Evolutionary conservation across 2,888 invertebrate species (phyloP), one percentile per base, ranked within the genome.

Genomic region (Elegia similella): DNA sequence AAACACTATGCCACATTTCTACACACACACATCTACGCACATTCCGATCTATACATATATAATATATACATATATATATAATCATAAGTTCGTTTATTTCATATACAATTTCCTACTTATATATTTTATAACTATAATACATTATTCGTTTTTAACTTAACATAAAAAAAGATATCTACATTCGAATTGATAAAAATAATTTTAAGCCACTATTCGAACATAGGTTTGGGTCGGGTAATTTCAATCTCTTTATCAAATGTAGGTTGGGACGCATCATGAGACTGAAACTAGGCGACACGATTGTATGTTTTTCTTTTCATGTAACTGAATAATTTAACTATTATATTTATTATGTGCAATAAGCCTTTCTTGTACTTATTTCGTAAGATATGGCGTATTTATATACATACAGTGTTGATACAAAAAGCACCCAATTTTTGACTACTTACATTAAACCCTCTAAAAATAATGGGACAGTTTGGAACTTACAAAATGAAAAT

Each of bases 41-140:
- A 52, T 42, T 17, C 23, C 47, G 13, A 47, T 30, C 52, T 52
- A 42, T 42, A 42, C n/a, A n/a, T n/a, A n/a, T n/a, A n/a, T n/a
- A n/a, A n/a, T n/a, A n/a, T n/a, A n/a, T n/a, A n/a, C n/a, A n/a
- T n/a, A n/a, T n/a, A n/a, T 52, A 52, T 23, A 10, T 44, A 46
- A n/a, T 46, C 46, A 46, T 46, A 46, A 46, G 46, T 46, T 46
- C 46, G 23, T 23, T 44, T 46, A 46, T 8, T 46, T 29, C 12
- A 46, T 23, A 17, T 46, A 46, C 46, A 46, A 46, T 46, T 46
- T 17, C 23, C 46, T 46, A 46, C 17, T 46, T 46, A 46, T 12
- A 6, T 13, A 7, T 42, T 42, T 44, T 44, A 16, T 23, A 46
- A 46, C n/a, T 46, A 46, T 44, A 44, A 17, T 44, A 46, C 23